These are phyloP conservation scores for Spinus pinus DNA, from an alignment of 2,797 vertebrate species.

Conservation along the genomic window DNA sequence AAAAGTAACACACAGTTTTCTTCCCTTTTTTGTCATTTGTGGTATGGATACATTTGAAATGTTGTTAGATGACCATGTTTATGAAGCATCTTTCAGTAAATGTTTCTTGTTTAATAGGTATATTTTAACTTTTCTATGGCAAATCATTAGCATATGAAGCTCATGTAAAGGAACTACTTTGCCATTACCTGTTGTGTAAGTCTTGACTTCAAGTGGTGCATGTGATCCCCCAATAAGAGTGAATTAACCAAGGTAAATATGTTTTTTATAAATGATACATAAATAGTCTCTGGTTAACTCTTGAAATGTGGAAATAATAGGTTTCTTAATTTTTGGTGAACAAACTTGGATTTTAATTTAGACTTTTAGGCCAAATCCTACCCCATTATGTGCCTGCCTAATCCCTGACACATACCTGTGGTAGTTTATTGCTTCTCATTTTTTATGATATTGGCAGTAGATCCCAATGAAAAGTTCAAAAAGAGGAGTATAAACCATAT, in stretches of 20 bases:
- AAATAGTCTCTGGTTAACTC: not conserved
- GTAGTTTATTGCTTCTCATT: not conserved
- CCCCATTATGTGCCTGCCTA: not conserved
- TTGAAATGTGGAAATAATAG: not conserved
- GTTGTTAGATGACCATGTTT: not conserved
- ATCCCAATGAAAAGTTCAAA: not conserved
- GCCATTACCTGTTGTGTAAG: not conserved
- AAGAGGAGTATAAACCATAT: not conserved
- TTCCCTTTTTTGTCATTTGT: not conserved
- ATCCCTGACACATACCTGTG: not conserved
- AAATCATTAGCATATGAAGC: not conserved
- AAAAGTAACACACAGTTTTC: not conserved
- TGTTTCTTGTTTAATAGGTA: not conserved
- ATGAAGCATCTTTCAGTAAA: not conserved
- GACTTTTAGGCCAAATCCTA: not conserved
- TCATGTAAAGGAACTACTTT: not conserved
- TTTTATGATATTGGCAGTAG: not conserved
- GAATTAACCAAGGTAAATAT: not conserved
- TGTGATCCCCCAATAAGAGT: not conserved
- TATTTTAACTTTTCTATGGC: not conserved
- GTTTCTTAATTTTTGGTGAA: not conserved
- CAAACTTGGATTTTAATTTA: not conserved
- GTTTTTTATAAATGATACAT: not conserved
- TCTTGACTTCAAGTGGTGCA: not conserved
- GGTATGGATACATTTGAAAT: not conserved